Percentiles rank a stretch among this genome's conserved stretches.
phyloP scores from a whole-genome alignment of 2,888 invertebrate species.

The Andrena camellia region DNA sequence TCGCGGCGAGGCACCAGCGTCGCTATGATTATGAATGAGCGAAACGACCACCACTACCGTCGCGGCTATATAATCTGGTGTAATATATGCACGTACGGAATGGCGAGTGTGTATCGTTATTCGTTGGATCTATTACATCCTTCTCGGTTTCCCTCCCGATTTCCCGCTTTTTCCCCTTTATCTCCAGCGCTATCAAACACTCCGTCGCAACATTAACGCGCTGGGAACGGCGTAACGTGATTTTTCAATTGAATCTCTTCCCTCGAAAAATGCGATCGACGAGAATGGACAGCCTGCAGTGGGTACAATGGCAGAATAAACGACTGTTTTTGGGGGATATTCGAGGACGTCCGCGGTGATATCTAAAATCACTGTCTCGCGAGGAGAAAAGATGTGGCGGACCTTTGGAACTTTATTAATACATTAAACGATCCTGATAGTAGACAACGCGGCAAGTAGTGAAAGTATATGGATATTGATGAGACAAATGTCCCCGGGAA shows the following conservation, averaged over 20 bases:
- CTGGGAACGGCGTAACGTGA: background rate
- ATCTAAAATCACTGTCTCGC: background rate
- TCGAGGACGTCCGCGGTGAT: background rate
- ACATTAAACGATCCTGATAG: conserved; percentile 3
- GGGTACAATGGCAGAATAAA: too few species aligned
- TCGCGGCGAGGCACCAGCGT: conserved; percentile 50
- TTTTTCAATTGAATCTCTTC: too few species aligned
- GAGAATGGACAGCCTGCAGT: too few species aligned
- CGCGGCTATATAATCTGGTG: conserved; percentile 28
- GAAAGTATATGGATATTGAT: conserved; percentile 34
- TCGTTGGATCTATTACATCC: conserved; percentile 10
- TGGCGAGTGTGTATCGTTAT: conserved; percentile 20
- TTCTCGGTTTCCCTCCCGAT: conserved; percentile 14
- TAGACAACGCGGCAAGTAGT: conserved; percentile 17
- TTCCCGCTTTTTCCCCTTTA: background rate
- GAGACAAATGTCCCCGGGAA: conserved; percentile 6
- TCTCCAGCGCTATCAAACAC: background rate
- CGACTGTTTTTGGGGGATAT: too few species aligned
- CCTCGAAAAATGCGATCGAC: too few species aligned
- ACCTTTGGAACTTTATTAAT: conserved; percentile 24
- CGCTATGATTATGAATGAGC: conserved; percentile 69
- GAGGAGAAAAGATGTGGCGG: background rate
- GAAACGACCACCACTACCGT: conserved; percentile 48
- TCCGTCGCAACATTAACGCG: background rate
- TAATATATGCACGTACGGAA: conserved; percentile 23